These are phyloP conservation scores for Camelus bactrianus DNA, from an alignment of 2,113 vertebrate genomes.

Conservation along the genomic window DNA sequence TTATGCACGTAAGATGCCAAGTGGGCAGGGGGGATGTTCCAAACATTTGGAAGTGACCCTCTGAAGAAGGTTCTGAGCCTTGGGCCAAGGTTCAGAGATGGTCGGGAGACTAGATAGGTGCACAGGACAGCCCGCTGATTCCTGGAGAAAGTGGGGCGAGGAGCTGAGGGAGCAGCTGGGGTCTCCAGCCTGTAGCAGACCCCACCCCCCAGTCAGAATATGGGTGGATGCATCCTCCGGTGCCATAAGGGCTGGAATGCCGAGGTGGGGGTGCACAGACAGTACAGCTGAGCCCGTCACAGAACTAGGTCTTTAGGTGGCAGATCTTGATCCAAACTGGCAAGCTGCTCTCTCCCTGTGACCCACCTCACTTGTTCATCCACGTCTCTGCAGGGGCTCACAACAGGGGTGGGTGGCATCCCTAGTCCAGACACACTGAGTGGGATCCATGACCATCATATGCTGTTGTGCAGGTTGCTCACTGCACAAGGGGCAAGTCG, in stretches of 20 bases:
- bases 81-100: background rate
- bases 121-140: rapidly evolving
- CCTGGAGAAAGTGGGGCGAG: background rate
- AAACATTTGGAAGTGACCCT: background rate
- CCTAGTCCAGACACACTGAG: background rate
- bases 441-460: background rate
- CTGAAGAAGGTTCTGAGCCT: background rate
- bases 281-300: background rate
- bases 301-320: background rate
- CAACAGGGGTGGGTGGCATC: background rate
- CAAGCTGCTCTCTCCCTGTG: background rate
- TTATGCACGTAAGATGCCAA: background rate
- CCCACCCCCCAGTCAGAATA: background rate
- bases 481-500: background rate
- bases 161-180: background rate
- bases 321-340: background rate
- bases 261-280: background rate
- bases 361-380: background rate
- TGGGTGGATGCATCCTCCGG: rapidly evolving
- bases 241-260: background rate
- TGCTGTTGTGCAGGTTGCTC: background rate
- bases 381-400: background rate
- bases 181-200: background rate
- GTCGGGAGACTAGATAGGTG: background rate
- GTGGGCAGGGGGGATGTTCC: background rate